These are phyloP conservation scores for Nomada fabriciana DNA, from an alignment of 2,888 invertebrate genomes.

Conservation along the genomic window DNA sequence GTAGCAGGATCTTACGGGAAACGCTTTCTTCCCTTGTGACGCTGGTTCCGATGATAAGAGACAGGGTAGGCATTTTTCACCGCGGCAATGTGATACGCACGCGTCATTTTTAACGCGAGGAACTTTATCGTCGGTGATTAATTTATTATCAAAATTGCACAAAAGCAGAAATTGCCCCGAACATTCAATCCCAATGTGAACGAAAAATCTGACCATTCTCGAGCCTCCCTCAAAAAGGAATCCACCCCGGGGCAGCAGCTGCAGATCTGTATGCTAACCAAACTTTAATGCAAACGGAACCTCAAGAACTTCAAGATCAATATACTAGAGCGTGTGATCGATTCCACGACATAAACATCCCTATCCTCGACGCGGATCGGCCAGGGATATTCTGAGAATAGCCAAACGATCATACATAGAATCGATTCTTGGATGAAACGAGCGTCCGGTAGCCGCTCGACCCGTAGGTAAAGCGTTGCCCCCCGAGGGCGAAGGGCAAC, in stretches of 20 bases:
- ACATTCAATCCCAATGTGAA: not conserved
- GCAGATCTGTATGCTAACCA: not conserved
- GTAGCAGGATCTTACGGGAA: constrained; percentile 63
- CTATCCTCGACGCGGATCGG: not conserved
- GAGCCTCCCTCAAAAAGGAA: not conserved
- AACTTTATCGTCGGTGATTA: not conserved
- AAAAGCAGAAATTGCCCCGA: not conserved
- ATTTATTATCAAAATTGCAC: not conserved
- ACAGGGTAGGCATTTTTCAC: constrained; percentile 60
- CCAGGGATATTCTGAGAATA: not conserved
- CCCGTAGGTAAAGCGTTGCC: constrained; percentile 1
- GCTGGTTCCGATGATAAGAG: constrained; percentile 62
- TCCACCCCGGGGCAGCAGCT: too few relatives aligned
- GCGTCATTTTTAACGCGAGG: too few relatives aligned
- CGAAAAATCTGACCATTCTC: not conserved
- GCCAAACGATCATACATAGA: not conserved
- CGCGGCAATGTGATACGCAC: not conserved
- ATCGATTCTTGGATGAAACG: constrained; percentile 23
- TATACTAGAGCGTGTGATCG: constrained; percentile 3
- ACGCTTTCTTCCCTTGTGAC: constrained; percentile 52
- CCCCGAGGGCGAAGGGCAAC: constrained; percentile 7
- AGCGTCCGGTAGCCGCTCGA: constrained; percentile 31
- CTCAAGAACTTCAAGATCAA: not conserved
- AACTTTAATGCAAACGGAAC: not conserved
- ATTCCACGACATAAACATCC: constrained; percentile 23